Conservation (phyloP, 23 tunicate species). For the Styela plicata region DNA sequence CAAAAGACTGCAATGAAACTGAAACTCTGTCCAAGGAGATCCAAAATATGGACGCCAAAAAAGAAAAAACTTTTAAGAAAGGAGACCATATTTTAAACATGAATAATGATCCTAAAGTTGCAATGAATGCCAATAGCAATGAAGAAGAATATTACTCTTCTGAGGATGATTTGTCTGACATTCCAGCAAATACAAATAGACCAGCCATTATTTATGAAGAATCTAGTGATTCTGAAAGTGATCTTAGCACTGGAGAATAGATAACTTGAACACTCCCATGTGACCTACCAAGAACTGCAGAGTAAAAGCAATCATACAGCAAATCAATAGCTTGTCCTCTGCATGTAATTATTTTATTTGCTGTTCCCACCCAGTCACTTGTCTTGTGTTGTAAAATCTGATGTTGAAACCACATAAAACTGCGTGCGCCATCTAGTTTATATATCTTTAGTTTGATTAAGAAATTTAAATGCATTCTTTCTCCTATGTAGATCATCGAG, state of each 20-base stretch:
- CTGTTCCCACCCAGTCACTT: no score
- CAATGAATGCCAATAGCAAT: neutral
- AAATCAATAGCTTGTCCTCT: no score
- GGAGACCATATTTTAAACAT: neutral
- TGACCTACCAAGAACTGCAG: no score
- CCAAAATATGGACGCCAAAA: neutral
- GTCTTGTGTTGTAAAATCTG: no score
- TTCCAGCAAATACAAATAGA: conserved; percentile 62
- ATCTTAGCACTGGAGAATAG: neutral
- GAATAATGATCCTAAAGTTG: neutral
- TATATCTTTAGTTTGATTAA: no score
- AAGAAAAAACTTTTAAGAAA: neutral
- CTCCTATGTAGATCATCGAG: no score
- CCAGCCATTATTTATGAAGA: conserved; percentile 49
- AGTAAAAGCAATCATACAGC: no score
- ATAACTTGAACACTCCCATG: no score
- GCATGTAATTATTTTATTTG: no score
- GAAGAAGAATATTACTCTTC: neutral
- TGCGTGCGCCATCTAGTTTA: no score
- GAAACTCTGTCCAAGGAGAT: neutral
- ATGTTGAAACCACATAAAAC: no score
- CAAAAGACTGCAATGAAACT: conserved; percentile 1
- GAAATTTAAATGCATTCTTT: no score
- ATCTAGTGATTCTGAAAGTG: conserved; percentile 28
- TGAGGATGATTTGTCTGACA: conserved; percentile 67